Conservation (phyloP, 2,113 vertebrate species). For the Capricornis sumatraensis region DNA sequence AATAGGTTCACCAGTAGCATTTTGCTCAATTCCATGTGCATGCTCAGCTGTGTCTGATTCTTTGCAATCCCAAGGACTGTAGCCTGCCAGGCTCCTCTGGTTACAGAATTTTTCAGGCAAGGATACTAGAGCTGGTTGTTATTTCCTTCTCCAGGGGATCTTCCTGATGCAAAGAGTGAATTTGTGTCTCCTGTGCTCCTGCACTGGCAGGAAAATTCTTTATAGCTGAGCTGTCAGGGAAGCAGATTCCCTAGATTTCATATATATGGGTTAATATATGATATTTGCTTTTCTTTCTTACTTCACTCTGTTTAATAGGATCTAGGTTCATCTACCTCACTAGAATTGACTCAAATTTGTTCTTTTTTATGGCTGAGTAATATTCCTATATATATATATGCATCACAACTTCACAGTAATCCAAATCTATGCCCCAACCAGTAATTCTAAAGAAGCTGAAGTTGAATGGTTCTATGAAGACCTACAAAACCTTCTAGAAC, state of each 20-base stretch:
- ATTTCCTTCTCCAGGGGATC: not conserved
- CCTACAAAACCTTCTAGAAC: not conserved
- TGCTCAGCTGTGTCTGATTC: not conserved
- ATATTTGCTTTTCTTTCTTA: not conserved
- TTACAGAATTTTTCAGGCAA: not conserved
- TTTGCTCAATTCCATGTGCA: not conserved
- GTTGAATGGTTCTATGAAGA: not conserved
- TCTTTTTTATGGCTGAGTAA: not conserved
- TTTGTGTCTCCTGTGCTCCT: not conserved
- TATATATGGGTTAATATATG: not conserved
- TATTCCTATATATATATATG: not conserved
- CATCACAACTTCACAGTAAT: not conserved
- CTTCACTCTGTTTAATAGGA: not conserved
- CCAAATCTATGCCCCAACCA: not conserved
- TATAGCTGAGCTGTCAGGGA: not conserved
- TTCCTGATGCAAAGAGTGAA: not conserved
- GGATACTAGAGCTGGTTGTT: not conserved
- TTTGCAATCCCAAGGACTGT: not conserved
- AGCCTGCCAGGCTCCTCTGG: not conserved
- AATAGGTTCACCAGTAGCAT: not conserved
- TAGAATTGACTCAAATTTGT: not conserved
- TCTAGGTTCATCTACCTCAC: not conserved
- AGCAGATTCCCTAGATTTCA: not conserved
- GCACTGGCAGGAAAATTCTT: not conserved
- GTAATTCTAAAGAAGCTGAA: not conserved